Conservation (phyloP, 2,113 vertebrate species). For the Bucco capensis region DNA sequence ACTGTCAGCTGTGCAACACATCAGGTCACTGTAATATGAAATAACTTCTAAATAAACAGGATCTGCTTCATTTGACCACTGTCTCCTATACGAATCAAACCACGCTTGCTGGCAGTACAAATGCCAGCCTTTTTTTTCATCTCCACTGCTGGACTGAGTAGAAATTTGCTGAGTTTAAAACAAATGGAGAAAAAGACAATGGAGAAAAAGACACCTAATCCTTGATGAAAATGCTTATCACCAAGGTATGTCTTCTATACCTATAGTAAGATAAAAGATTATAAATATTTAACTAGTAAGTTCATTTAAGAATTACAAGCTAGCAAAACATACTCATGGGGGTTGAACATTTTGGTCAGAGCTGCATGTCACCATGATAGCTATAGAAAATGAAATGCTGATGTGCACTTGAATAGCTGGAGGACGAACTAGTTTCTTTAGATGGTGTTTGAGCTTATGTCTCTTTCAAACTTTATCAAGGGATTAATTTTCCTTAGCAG, state of each 20-base stretch:
- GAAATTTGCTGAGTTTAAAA: not conserved
- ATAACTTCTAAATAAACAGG: not conserved
- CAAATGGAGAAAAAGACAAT: not conserved
- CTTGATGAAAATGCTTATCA: not conserved
- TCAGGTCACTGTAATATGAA: not conserved
- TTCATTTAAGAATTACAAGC: not conserved
- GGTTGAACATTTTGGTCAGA: not conserved
- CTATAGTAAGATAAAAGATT: not conserved
- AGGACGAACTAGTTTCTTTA: not conserved
- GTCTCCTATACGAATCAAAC: not conserved
- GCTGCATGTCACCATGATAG: not conserved
- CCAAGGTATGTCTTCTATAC: not conserved
- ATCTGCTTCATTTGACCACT: not conserved
- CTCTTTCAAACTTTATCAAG: not conserved
- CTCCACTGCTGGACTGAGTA: not conserved
- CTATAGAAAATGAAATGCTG: constrained; percentile 7
- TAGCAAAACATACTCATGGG: not conserved
- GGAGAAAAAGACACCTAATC: not conserved
- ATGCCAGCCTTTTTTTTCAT: not conserved
- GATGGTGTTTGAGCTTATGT: constrained; percentile 43
- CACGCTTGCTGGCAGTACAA: not conserved
- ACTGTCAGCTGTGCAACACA: not conserved
- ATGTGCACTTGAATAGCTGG: not conserved
- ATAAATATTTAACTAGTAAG: not conserved
- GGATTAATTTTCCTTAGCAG: constrained; percentile 16